phyloP scores from a whole-genome alignment of 2,797 vertebrate genomes.

The Melanotaenia maccullochi region DNA sequence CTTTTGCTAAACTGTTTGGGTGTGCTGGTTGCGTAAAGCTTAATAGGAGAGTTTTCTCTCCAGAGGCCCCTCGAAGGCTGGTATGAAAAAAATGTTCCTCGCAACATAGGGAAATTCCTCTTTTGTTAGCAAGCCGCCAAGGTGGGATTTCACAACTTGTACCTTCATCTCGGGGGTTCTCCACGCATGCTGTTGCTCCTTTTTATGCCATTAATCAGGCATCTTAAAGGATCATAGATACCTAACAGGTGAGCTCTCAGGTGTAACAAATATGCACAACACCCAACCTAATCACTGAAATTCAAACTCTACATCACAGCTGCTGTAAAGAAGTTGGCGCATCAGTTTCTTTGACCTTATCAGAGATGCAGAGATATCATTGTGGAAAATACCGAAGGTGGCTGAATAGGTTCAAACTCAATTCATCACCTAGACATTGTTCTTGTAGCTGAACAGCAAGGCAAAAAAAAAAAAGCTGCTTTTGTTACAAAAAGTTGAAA shows the following conservation, averaged over 20 bases:
- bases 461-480: background rate
- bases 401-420: background rate
- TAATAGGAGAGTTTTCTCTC: conserved; percentile 65
- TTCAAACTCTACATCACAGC: background rate
- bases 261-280: conserved; percentile 18
- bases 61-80: conserved; percentile 57
- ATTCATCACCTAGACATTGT: conserved; percentile 9
- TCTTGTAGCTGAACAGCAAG: background rate
- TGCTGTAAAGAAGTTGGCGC: conserved; percentile 12
- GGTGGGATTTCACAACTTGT: conserved; percentile 62
- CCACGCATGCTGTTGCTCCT: conserved; percentile 25
- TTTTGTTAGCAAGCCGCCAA: conserved; percentile 56
- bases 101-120: conserved; percentile 76
- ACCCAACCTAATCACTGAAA: conserved; percentile 18
- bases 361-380: background rate
- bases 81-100: conserved; percentile 76
- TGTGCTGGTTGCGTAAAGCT: conserved; percentile 52
- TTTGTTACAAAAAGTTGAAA: background rate
- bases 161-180: conserved; percentile 48
- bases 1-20: conserved; percentile 42
- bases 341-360: conserved; percentile 23
- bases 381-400: background rate
- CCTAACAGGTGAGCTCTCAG: conserved; percentile 17
- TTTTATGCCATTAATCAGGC: conserved; percentile 40
- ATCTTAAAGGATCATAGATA: conserved; percentile 12